A percentile compares a stretch with the other conserved stretches of the same genome.
Evolutionary conservation across 2,113 vertebrate genomes (phyloP).

Genomic region (Proterorhinus semilunaris): DNA sequence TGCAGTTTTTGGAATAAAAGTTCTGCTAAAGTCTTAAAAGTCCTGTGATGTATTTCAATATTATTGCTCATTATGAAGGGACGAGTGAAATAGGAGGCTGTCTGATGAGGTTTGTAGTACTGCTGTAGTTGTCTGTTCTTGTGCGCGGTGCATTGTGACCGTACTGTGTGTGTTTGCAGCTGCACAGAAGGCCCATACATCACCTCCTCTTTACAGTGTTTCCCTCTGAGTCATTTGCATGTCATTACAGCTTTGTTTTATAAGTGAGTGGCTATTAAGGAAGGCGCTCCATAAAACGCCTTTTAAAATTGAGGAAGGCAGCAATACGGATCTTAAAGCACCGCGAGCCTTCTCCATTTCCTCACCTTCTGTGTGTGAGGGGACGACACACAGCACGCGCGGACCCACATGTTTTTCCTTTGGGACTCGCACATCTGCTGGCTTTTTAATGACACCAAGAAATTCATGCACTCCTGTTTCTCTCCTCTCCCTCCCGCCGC

Average conservation of each 20-base stretch:
- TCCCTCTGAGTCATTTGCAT: slow-evolving; percentile 77
- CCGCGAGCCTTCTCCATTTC: slow-evolving; percentile 69
- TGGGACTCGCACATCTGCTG: slow-evolving; percentile 91
- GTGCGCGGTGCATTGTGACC: slow-evolving; percentile 18
- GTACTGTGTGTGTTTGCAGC: slow-evolving; percentile 49
- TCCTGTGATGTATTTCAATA: slow-evolving; percentile 34
- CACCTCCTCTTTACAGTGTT: slow-evolving; percentile 78
- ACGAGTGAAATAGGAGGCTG: neutral
- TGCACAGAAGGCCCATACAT: slow-evolving; percentile 75
- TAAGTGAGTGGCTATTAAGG: slow-evolving; percentile 81
- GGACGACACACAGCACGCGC: slow-evolving; percentile 19
- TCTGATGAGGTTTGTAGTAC: slow-evolving; percentile 9
- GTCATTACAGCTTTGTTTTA: slow-evolving; percentile 81
- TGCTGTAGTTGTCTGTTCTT: slow-evolving; percentile 29
- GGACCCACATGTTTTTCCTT: slow-evolving; percentile 86
- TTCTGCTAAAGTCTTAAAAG: slow-evolving; percentile 29
- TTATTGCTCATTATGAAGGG: slow-evolving; percentile 17
- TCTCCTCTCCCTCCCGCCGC: slow-evolving; percentile 46
- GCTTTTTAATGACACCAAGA: slow-evolving; percentile 84
- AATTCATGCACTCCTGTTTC: slow-evolving; percentile 82
- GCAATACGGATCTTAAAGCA: slow-evolving; percentile 76
- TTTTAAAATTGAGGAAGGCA: slow-evolving; percentile 79
- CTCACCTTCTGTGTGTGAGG: slow-evolving; percentile 51
- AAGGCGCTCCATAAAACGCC: slow-evolving; percentile 79
- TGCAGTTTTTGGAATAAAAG: slow-evolving; percentile 11